Conservation (phyloP, 2,888 invertebrate genomes). For the Andricus quercusramuli region DNA sequence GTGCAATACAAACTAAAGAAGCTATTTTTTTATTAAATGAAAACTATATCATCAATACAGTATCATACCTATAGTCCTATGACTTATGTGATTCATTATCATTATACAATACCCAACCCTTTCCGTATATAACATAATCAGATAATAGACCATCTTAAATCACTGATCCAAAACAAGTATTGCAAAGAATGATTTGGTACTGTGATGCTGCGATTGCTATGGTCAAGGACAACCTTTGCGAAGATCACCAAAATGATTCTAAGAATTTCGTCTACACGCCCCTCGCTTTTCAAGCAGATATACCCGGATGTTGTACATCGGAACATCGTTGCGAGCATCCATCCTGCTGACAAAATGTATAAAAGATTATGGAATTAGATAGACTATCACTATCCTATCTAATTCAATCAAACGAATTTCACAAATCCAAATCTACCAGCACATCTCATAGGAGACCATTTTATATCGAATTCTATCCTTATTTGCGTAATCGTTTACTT, state of each 20-base stretch:
- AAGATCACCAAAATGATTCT: not conserved
- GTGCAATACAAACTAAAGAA: too few relatives aligned
- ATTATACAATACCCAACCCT: not conserved
- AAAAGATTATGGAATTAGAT: too few relatives aligned
- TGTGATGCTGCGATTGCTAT: not conserved
- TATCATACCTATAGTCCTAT: not conserved
- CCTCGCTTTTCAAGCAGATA: slow-evolving; percentile 21
- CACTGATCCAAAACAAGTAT: not conserved
- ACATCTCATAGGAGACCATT: too few relatives aligned
- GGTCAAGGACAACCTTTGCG: not conserved
- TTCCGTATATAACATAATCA: not conserved
- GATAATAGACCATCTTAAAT: not conserved
- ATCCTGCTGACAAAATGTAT: too few relatives aligned
- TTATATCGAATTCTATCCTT: too few relatives aligned
- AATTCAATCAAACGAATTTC: too few relatives aligned
- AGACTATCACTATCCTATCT: too few relatives aligned
- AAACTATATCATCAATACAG: not conserved
- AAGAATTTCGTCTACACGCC: slow-evolving; percentile 12
- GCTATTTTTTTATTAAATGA: too few relatives aligned
- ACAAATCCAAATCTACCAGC: too few relatives aligned
- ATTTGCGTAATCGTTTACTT: too few relatives aligned
- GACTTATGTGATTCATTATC: not conserved
- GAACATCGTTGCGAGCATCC: too few relatives aligned
- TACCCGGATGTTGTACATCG: not conserved
- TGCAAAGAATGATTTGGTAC: not conserved